A percentile compares a stretch with the other conserved stretches of the same genome.
Conservation (phyloP, 2,113 vertebrate species). For the Rissa tridactyla region DNA sequence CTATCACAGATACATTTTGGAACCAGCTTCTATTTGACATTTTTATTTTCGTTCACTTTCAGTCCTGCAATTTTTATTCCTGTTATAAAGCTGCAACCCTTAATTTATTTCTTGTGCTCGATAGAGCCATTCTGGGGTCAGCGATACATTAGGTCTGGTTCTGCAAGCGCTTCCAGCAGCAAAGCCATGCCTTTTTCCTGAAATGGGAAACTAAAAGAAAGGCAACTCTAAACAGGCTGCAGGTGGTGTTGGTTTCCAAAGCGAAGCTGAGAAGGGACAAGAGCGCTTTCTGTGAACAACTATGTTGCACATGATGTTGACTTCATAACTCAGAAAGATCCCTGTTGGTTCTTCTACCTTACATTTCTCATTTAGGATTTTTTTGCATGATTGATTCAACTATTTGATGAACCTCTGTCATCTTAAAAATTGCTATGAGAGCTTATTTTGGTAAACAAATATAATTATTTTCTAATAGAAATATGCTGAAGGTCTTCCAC, state of each 20-base stretch:
- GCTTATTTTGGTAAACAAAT: background rate
- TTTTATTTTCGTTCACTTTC: background rate
- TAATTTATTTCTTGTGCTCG: background rate
- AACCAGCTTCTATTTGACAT: background rate
- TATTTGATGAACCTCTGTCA: background rate
- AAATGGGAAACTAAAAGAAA: background rate
- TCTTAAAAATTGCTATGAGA: background rate
- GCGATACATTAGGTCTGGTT: background rate
- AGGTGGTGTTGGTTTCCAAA: background rate
- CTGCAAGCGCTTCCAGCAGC: background rate
- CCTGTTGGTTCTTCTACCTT: background rate
- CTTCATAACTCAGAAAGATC: background rate
- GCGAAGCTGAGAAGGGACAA: background rate
- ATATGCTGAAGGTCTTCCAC: background rate
- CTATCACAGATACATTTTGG: background rate
- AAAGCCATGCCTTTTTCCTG: background rate
- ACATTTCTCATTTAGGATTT: background rate
- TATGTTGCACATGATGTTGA: background rate
- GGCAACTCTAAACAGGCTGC: background rate
- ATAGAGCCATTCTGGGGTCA: background rate
- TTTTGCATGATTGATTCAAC: background rate
- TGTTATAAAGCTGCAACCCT: background rate
- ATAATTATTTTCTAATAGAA: background rate
- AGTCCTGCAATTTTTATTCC: background rate
- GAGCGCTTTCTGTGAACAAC: accelerated